Base-by-base conservation (phyloP, 35 echinoderm and acorn worm species). In the Ptychodera flava region DNA sequence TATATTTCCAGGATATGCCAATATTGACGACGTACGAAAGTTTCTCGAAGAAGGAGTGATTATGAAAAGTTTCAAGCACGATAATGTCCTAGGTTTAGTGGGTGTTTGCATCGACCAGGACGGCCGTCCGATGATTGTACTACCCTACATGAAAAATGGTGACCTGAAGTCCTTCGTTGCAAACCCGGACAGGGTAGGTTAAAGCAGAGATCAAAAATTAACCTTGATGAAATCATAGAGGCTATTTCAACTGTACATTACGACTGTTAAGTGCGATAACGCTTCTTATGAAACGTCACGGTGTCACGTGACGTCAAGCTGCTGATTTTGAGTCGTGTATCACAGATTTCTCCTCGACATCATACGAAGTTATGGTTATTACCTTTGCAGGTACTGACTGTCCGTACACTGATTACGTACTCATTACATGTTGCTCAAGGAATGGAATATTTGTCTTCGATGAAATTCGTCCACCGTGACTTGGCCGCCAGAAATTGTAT, bases 381-480 rank as follows among this genome's bases (percentile, higher is more conserved):
- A 32, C 15, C 16, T 16, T n/a, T 27, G n/a, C 16, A 22, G 33
- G 14, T 81, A n/a, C 15, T 16, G 14, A 81, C 12, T 81, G 16
- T 15, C 33, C 30, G 37, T 83, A 29, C 28, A 31, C n/a, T 1
- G 28, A 34, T 1, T 33, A 34, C 32, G 28, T 31, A 34, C 78
- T 45, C 85, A 0, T 22, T 77, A 2, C 34, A 86, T 78, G 85
- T 38, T 52, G 85, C 85, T 16, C 35, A 77, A 30, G 85, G 85
- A 28, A 86, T 86, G 85, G 30, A 1, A 30, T 86, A 86, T 32
- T 36, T 86, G 0, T 28, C 85, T 77, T 27, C 33, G 0, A 53
- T 32, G 38, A 86, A 86, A 22, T 86, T 86, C 34, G 85, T 86
- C 16, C 85, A 86, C 53, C n/a, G n/a, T n/a, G n/a, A n/a, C n/a